These are phyloP conservation scores for Drosophila borealis DNA, from an alignment of 2,888 invertebrate species.

Conservation along the genomic window DNA sequence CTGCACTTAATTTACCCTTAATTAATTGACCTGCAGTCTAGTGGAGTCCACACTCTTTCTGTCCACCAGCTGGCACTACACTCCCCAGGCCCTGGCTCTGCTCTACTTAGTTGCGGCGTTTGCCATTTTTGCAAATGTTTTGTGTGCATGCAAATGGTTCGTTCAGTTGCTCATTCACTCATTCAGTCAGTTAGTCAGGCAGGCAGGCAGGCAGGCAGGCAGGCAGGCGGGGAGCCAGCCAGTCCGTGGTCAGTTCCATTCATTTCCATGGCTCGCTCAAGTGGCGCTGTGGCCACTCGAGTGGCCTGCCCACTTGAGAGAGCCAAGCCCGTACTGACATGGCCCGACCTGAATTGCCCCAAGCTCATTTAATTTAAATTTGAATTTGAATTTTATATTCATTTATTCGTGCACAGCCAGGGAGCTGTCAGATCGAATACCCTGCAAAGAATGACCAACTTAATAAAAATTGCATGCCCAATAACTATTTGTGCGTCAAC, in stretches of 20 bases:
- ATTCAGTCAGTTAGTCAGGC: slow-evolving; percentile 20
- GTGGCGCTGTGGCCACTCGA: slow-evolving; percentile 74
- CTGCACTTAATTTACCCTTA: slow-evolving; percentile 78
- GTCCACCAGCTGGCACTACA: neutral
- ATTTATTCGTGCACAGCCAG: slow-evolving; percentile 25
- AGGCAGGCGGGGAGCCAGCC: slow-evolving; percentile 15
- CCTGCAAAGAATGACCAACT: slow-evolving; percentile 4
- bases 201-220: slow-evolving; percentile 12
- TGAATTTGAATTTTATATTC: slow-evolving; percentile 52
- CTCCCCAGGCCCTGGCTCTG: slow-evolving; percentile 18
- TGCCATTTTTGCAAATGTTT: slow-evolving; percentile 70
- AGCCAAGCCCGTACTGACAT: slow-evolving; percentile 33
- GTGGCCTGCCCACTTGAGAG: slow-evolving; percentile 62
- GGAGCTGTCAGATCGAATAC: slow-evolving; percentile 3
- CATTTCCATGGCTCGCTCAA: slow-evolving; percentile 61
- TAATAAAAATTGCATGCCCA: neutral
- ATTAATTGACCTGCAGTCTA: slow-evolving; percentile 78
- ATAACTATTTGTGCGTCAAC: neutral
- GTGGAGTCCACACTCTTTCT: slow-evolving; percentile 47
- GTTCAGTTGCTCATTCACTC: slow-evolving; percentile 20
- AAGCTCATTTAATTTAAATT: slow-evolving; percentile 62
- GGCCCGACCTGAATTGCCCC: slow-evolving; percentile 42
- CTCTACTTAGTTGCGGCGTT: slow-evolving; percentile 50
- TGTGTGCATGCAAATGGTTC: slow-evolving; percentile 4
- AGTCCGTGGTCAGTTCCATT: slow-evolving; percentile 70